Conservation (phyloP, 2,113 vertebrate species). For the Syrmaticus mikado region DNA sequence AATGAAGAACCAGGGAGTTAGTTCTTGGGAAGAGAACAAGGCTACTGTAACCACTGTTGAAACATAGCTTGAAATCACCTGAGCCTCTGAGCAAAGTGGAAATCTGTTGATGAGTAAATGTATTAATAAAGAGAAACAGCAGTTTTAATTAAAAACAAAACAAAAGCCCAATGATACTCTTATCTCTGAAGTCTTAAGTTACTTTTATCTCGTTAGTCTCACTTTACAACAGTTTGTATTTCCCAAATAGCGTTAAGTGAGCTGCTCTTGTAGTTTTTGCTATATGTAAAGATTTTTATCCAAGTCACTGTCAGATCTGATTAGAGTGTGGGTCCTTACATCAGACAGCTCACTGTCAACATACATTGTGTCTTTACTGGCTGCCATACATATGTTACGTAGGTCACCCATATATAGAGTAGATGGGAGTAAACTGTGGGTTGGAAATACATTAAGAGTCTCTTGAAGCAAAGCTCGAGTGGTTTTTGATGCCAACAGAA, state of each 20-base stretch:
- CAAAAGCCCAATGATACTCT: not conserved
- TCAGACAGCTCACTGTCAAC: not conserved
- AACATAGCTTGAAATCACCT: not conserved
- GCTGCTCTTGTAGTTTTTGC: not conserved
- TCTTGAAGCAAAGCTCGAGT: constrained; percentile 7
- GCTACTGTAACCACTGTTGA: not conserved
- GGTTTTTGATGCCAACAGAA: constrained; percentile 35
- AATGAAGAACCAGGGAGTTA: not conserved
- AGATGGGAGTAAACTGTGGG: not conserved
- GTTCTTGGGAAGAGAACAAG: not conserved
- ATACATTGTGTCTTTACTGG: not conserved
- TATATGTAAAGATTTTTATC: not conserved
- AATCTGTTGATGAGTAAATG: not conserved
- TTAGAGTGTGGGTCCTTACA: not conserved
- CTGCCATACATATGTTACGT: not conserved
- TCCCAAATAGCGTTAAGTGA: not conserved
- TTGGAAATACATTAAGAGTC: constrained; percentile 42
- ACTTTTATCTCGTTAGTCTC: not conserved
- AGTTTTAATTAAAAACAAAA: not conserved
- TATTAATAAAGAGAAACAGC: not conserved
- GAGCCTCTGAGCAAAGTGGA: not conserved
- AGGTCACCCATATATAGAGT: not conserved
- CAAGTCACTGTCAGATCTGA: not conserved
- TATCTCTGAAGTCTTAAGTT: not conserved
- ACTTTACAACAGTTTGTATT: not conserved